phyloP scores from a whole-genome alignment of 2,888 invertebrate species.

The Lochmaea crataegi region DNA sequence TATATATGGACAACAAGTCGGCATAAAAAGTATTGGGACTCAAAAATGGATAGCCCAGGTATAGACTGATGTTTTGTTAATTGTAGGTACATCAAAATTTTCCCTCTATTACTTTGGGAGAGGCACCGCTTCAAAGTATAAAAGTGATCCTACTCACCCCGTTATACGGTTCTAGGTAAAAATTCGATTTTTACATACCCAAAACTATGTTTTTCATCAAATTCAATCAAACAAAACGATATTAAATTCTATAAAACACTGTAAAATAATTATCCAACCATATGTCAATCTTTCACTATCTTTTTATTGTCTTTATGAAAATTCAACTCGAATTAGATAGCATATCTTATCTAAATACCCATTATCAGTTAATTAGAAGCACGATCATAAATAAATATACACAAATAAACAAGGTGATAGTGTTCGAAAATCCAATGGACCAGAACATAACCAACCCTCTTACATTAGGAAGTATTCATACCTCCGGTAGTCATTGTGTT shows the following conservation, averaged over 20 bases:
- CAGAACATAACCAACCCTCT: too few species aligned
- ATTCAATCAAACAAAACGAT: too few species aligned
- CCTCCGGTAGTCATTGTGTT: background rate
- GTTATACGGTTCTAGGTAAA: too few species aligned
- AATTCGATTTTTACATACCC: background rate
- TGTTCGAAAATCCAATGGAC: background rate
- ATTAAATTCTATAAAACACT: background rate
- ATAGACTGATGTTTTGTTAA: too few species aligned
- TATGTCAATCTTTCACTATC: background rate
- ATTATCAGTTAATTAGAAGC: background rate
- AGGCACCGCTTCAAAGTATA: too few species aligned
- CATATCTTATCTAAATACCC: constrained; percentile 6
- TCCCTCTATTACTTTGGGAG: too few species aligned
- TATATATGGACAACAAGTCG: too few species aligned
- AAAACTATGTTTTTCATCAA: background rate
- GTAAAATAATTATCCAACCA: background rate
- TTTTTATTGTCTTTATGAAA: background rate
- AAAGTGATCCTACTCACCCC: too few species aligned
- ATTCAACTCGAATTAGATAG: background rate
- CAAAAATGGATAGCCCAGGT: too few species aligned
- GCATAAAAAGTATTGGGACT: too few species aligned
- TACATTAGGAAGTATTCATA: too few species aligned
- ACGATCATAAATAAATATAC: background rate
- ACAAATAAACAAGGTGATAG: background rate
- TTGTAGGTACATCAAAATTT: too few species aligned